A percentile compares a stretch with the other conserved stretches of the same genome.
These are phyloP conservation scores for Pyrgus malvae DNA, from an alignment of 2,888 invertebrate species.

Conservation along the genomic window DNA sequence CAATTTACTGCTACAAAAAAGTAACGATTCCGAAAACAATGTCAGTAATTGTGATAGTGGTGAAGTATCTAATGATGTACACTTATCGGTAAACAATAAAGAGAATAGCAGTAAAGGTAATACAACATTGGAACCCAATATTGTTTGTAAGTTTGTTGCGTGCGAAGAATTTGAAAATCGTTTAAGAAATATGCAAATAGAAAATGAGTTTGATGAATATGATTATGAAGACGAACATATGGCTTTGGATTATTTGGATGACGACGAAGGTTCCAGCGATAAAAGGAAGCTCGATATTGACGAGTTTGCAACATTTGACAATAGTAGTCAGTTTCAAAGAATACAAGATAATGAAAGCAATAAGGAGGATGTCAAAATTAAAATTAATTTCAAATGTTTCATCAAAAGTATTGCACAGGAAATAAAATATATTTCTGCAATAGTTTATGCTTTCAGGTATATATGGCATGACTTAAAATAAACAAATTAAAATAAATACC, in stretches of 20 bases:
- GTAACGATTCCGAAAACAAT: background rate
- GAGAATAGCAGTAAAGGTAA: background rate
- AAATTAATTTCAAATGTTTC: conserved; percentile 38
- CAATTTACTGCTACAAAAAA: conserved; percentile 6
- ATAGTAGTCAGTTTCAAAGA: background rate
- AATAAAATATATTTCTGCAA: conserved; percentile 41
- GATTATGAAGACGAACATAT: conserved; percentile 22
- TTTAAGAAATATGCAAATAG: conserved; percentile 33
- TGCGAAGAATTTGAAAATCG: conserved; percentile 45
- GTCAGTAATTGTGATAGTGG: conserved; percentile 2
- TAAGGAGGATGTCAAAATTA: background rate
- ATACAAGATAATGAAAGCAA: background rate
- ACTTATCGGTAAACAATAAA: background rate
- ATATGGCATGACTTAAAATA: no score
- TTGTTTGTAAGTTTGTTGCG: conserved; percentile 49
- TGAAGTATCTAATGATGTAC: conserved; percentile 2
- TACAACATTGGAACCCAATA: conserved; percentile 37
- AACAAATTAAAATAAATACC: no score
- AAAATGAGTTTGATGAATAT: conserved; percentile 14
- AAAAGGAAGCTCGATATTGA: background rate
- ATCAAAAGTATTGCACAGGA: conserved; percentile 41
- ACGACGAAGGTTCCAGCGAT: conserved; percentile 11
- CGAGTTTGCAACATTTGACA: background rate
- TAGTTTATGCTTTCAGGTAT: conserved; percentile 52
- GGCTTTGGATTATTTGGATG: conserved; percentile 19